A percentile compares a stretch with the other conserved stretches of the same genome.
Conservation (phyloP, 2,797 vertebrate species). For the Coendou prehensilis region DNA sequence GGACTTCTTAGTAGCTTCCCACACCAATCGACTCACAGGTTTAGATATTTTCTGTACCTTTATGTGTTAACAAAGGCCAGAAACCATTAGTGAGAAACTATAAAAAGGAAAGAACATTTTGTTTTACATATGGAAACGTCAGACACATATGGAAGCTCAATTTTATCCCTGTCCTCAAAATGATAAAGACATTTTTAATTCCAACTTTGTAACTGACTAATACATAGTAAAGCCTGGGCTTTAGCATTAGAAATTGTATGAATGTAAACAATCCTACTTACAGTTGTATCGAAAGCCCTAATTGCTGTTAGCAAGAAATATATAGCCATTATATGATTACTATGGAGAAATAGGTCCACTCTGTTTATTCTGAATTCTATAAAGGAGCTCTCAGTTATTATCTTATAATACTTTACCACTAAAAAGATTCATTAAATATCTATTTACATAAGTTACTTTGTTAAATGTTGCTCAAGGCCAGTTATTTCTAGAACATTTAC, state of each 20-base stretch:
- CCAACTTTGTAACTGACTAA: conserved; percentile 46
- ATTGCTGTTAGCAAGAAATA: not conserved
- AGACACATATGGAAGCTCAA: not conserved
- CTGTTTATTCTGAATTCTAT: conserved; percentile 56
- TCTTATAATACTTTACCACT: not conserved
- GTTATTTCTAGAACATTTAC: conserved; percentile 25
- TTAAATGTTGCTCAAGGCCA: conserved; percentile 35
- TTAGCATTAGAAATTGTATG: conserved; percentile 39
- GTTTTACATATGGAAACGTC: conserved; percentile 1
- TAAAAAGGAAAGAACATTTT: not conserved
- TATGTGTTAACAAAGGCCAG: not conserved
- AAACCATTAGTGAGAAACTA: not conserved
- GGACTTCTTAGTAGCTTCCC: not conserved
- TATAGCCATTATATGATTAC: not conserved
- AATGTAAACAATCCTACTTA: conserved; percentile 33
- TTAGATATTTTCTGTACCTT: not conserved
- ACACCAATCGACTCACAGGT: not conserved
- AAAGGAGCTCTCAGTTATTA: conserved; percentile 9
- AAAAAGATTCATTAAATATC: conserved; percentile 17
- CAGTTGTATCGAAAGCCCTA: not conserved
- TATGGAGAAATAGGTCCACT: not conserved
- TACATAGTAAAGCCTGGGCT: not conserved
- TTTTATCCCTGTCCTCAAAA: not conserved
- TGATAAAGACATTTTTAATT: conserved; percentile 36
- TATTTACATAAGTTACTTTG: conserved; percentile 31